These are phyloP conservation scores for Spongia lamella DNA, from an alignment of 37 sponge, comb jelly and placozoan species.

Conservation along the genomic window DNA sequence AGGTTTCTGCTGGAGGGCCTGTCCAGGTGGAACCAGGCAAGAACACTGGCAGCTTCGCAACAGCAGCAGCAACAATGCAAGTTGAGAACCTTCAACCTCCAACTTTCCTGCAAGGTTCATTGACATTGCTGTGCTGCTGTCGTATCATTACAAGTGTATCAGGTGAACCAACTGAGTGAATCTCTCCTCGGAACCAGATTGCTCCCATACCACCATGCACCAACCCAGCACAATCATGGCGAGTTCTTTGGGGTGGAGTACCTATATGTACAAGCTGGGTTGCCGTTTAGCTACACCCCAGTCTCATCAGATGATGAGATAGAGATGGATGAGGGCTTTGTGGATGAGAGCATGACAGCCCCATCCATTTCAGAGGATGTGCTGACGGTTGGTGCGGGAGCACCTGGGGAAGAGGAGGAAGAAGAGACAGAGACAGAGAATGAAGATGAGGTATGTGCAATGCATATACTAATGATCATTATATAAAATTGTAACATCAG, in stretches of 20 bases:
- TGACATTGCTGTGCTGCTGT: too few species aligned
- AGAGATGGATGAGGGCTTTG: slow-evolving; percentile 39
- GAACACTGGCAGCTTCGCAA: background rate
- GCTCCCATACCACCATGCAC: slow-evolving; percentile 21
- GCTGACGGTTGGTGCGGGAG: too few species aligned
- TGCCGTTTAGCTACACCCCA: background rate
- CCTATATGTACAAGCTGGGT: slow-evolving; percentile 9
- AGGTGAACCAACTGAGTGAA: too few species aligned
- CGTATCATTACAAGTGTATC: too few species aligned
- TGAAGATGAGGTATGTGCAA: too few species aligned
- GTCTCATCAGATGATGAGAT: background rate
- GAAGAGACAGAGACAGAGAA: background rate
- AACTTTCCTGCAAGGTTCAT: too few species aligned
- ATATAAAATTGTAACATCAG: too few species aligned
- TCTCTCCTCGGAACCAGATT: background rate
- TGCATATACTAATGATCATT: too few species aligned
- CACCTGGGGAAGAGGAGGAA: background rate
- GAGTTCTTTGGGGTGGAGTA: slow-evolving; percentile 49
- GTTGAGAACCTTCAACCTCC: too few species aligned
- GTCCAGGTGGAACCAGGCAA: slow-evolving; percentile 37
- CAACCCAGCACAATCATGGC: slow-evolving; percentile 21
- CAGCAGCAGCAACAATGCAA: too few species aligned
- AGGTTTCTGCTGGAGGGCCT: slow-evolving; percentile 35
- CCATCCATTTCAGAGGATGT: too few species aligned
- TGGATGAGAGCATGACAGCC: background rate